Evolutionary conservation across 1,140 invertebrate genomes (phyloP).

Genomic region (Brachionus plicatilis): DNA sequence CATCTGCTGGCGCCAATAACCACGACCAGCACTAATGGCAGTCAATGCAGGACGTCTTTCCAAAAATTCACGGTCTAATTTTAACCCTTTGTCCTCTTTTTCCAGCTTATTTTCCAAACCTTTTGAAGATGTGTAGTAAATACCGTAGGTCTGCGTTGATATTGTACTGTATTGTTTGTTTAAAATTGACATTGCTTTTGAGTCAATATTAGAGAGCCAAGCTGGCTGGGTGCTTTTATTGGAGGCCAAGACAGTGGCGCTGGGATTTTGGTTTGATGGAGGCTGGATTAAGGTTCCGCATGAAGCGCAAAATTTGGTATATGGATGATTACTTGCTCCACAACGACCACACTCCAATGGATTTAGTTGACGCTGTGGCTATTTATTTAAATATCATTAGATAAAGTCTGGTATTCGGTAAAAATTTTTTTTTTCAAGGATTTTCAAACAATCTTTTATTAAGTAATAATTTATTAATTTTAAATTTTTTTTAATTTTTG

Average conservation of each 20-base stretch:
- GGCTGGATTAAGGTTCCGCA: constrained; percentile 47
- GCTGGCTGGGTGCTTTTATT: constrained; percentile 38
- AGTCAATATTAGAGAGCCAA: constrained; percentile 30
- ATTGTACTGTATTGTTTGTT: constrained; percentile 42
- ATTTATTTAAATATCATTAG: background rate
- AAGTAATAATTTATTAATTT: too few relatives aligned
- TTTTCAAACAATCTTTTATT: too few relatives aligned
- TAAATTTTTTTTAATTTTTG: too few relatives aligned
- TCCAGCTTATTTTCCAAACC: constrained; percentile 47
- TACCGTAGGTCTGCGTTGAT: constrained; percentile 53
- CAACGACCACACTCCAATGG: constrained; percentile 46
- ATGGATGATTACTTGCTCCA: constrained; percentile 46
- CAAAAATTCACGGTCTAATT: constrained; percentile 50
- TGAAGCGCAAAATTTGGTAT: constrained; percentile 46
- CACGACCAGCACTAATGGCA: constrained; percentile 55
- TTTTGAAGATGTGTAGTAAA: constrained; percentile 54
- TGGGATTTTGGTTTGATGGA: constrained; percentile 43
- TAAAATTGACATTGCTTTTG: constrained; percentile 32
- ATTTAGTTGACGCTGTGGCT: background rate
- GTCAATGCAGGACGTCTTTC: constrained; percentile 52
- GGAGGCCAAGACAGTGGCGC: constrained; percentile 44
- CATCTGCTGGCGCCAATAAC: constrained; percentile 56
- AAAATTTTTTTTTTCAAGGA: too few relatives aligned
- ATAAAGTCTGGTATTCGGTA: too few relatives aligned
- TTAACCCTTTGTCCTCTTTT: constrained; percentile 45